Evolutionary conservation across 2,113 vertebrate genomes (phyloP).

Genomic region (Geococcyx californianus): DNA sequence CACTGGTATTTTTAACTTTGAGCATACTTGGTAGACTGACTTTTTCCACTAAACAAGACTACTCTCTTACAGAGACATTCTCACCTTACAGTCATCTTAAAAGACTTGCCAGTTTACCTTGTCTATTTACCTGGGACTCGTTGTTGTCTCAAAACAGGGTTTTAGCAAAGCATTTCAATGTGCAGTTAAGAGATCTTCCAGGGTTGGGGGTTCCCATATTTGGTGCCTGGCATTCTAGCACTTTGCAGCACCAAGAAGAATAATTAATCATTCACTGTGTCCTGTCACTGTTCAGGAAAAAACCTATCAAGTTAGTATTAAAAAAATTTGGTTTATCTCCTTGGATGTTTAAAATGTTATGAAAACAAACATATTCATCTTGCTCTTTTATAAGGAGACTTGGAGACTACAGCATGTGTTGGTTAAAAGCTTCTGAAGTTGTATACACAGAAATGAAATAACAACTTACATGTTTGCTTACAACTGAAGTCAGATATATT

Average conservation of each 20-base stretch:
- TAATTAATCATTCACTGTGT: neutral
- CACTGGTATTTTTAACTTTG: neutral
- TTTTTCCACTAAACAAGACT: neutral
- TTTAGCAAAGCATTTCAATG: neutral
- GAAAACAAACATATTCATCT: neutral
- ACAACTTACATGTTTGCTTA: neutral
- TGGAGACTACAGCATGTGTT: neutral
- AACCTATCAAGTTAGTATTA: neutral
- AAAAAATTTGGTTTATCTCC: neutral
- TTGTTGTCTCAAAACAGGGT: neutral
- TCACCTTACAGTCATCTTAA: no score
- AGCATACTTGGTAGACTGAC: neutral
- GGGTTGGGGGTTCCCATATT: neutral
- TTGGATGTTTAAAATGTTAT: neutral
- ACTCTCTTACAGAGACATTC: neutral
- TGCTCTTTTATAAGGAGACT: neutral
- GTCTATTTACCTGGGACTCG: neutral
- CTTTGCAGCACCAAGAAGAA: neutral
- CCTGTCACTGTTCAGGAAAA: neutral
- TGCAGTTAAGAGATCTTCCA: neutral
- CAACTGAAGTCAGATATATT: neutral
- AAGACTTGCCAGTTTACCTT: neutral
- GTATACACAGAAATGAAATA: neutral
- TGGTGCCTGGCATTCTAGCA: neutral
- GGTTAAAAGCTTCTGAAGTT: neutral